Base-by-base conservation (phyloP, 2,888 invertebrate genomes). In the Encarsia formosa region DNA sequence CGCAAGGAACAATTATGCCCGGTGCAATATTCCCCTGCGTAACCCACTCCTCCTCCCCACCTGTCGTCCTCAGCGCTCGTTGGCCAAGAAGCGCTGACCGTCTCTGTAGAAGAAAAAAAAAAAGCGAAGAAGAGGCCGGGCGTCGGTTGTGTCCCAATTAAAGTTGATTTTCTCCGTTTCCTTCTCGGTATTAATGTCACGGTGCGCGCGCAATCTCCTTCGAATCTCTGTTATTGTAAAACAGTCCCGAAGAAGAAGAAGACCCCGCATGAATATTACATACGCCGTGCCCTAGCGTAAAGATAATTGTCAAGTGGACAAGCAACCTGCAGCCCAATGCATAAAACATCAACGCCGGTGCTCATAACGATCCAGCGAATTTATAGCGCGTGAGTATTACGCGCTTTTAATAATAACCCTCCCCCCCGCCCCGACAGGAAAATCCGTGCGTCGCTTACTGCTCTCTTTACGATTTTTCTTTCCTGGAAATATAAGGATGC, bases 241-340 rank as follows among this genome's bases (percentile, higher is more conserved):
- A n/a, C n/a, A n/a, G 66, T 65, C 67, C 63, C 67, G 66, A 60
- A 63, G 13, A 9, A 5, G 34, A 15, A 34, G 8, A 13, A 34
- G 29, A n/a, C n/a, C n/a, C n/a, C 43, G 56, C 70, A 73, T 73
- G 72, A 72, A 73, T 73, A 72, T 73, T 73, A 67, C 73, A 73
- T 73, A 71, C 67, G 69, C 68, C 35, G 38, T 71, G 70, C 70
- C 70, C 69, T 67, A 71, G 66, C 70, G 72, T 71, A 72, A 72
- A 72, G 71, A 72, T 72, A 72, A 72, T 73, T 71, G 71, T 71
- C 71, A 71, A 73, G 66, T 68, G 69, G 68, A 70, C 67, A 69
- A 22, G 66, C 60, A 61, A n/a, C n/a, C n/a, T n/a, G n/a, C n/a
- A n/a, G n/a, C n/a, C n/a, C n/a, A 66, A 70, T 70, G 68, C 69